phyloP scores from a whole-genome alignment of 1,140 invertebrate genomes.

The Zaprionus lachaisei region DNA sequence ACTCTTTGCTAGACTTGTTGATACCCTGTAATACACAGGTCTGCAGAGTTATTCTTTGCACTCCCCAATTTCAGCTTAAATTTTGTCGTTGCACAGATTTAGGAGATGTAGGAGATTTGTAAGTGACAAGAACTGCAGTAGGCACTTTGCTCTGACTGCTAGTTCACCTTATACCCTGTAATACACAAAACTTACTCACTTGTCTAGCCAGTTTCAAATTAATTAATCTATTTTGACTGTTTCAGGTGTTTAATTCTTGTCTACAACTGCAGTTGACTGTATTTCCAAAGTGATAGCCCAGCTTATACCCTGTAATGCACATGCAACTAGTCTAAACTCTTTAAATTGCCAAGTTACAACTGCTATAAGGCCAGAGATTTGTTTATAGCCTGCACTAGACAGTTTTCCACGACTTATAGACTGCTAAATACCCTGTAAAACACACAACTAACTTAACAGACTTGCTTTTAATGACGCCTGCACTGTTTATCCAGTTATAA shows the following conservation, averaged over 20 bases:
- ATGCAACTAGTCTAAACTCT: background rate
- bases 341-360: background rate
- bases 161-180: no score
- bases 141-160: no score
- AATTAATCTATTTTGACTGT: background rate
- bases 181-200: background rate
- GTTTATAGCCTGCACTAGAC: fast-evolving
- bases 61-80: no score
- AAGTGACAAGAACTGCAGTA: no score
- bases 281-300: background rate
- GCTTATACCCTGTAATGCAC: background rate
- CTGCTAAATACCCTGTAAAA: background rate
- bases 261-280: no score
- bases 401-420: background rate
- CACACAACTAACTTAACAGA: background rate
- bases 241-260: background rate
- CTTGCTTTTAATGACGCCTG: fast-evolving
- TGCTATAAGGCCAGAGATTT: background rate
- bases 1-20: no score
- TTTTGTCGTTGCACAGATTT: no score
- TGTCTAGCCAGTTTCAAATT: background rate
- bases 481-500: background rate
- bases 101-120: no score
- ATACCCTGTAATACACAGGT: no score
- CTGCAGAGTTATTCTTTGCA: no score